Conservation (phyloP, 2,888 invertebrate genomes). For the Eledone cirrhosa region DNA sequence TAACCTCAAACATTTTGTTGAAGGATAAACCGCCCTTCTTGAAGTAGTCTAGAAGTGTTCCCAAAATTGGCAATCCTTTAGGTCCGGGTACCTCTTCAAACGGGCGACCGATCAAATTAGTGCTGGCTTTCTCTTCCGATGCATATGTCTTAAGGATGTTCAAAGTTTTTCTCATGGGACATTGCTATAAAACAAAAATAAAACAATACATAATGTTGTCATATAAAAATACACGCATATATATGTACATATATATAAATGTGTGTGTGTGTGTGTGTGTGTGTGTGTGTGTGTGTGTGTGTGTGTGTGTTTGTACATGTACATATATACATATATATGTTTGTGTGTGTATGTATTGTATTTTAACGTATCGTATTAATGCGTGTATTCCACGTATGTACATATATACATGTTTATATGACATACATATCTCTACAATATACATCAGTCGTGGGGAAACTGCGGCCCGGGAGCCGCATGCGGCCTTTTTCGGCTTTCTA, state of each 20-base stretch:
- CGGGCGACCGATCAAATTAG: slow-evolving; percentile 37
- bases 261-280: slow-evolving; percentile 11
- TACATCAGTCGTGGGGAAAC: too few relatives aligned
- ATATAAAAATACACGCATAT: not conserved
- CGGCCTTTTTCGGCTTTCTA: too few relatives aligned
- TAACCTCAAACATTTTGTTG: slow-evolving; percentile 65
- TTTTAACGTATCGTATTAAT: not conserved
- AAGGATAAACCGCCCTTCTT: slow-evolving; percentile 63
- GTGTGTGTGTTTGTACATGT: not conserved
- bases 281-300: slow-evolving; percentile 15
- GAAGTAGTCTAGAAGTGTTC: slow-evolving; percentile 59
- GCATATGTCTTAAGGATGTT: slow-evolving; percentile 40
- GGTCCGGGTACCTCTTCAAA: slow-evolving; percentile 61
- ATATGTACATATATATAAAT: not conserved
- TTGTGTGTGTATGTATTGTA: not conserved
- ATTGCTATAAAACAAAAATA: slow-evolving; percentile 36
- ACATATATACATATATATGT: slow-evolving; percentile 5
- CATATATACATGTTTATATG: not conserved
- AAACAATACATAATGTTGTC: not conserved
- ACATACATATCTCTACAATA: too few relatives aligned
- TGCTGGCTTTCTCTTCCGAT: slow-evolving; percentile 3
- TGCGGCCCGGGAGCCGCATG: too few relatives aligned
- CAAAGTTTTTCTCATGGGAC: slow-evolving; percentile 47
- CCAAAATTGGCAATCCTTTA: slow-evolving; percentile 58
- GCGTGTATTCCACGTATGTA: not conserved